Percentiles rank a stretch among this genome's conserved stretches.
Evolutionary conservation across 2,113 vertebrate genomes (phyloP).

Genomic region (Colinus virginianus): DNA sequence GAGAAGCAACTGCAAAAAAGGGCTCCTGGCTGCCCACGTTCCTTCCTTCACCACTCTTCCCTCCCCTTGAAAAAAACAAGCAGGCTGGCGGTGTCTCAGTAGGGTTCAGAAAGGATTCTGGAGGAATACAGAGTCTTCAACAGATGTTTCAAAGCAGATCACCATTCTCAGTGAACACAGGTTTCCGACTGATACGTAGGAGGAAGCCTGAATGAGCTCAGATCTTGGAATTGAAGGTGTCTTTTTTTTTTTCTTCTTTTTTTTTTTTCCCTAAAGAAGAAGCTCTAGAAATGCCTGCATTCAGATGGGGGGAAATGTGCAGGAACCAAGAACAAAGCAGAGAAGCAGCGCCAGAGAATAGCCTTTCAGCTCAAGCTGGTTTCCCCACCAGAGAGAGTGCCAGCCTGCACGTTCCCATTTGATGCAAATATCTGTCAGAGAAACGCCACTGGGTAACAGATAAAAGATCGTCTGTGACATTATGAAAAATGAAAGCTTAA

Average conservation of each 20-base stretch:
- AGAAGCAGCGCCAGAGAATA: slow-evolving; percentile 68
- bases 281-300: slow-evolving; percentile 76
- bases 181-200: slow-evolving; percentile 60
- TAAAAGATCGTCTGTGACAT: slow-evolving; percentile 81
- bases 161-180: slow-evolving; percentile 65
- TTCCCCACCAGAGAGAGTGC: slow-evolving; percentile 75
- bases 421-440: slow-evolving; percentile 80
- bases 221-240: slow-evolving; percentile 74
- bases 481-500: slow-evolving; percentile 79
- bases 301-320: slow-evolving; percentile 51
- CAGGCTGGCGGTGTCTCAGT: neutral
- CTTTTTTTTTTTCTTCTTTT: neutral
- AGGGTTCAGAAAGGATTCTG: slow-evolving; percentile 68
- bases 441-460: slow-evolving; percentile 76
- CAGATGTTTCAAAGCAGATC: slow-evolving; percentile 74
- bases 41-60: neutral
- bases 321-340: slow-evolving; percentile 74
- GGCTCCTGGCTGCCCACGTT: neutral
- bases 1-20: slow-evolving; percentile 31
- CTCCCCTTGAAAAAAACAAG: neutral
- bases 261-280: slow-evolving; percentile 61
- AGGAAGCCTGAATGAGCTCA: slow-evolving; percentile 75
- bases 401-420: slow-evolving; percentile 67
- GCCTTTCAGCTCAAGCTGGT: slow-evolving; percentile 78
- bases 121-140: slow-evolving; percentile 50